phyloP scores from a whole-genome alignment of 2,797 vertebrate genomes.

The Aselliscus stoliczkanus region DNA sequence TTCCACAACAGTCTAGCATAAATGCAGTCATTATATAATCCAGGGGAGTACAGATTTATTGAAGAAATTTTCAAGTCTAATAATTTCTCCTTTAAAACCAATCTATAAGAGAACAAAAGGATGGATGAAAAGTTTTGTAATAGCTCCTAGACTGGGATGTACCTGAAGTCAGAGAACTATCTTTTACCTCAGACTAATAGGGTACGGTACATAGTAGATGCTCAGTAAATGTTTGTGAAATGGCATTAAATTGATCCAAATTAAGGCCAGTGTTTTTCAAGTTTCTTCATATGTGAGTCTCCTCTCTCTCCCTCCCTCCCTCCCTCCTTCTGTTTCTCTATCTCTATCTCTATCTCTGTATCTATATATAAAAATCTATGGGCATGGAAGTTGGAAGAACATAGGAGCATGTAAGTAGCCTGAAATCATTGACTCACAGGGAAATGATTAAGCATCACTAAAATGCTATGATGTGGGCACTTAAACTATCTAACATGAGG shows the following conservation, averaged over 20 bases:
- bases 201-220: background rate
- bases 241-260: background rate
- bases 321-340: fast-evolving
- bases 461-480: background rate
- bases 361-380: background rate
- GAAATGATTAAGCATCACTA: background rate
- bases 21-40: background rate
- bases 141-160: background rate
- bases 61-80: background rate
- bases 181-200: background rate
- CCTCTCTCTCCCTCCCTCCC: background rate
- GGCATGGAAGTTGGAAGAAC: background rate
- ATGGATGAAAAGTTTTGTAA: background rate
- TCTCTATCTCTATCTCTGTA: background rate
- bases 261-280: background rate
- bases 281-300: background rate
- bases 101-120: background rate
- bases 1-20: background rate
- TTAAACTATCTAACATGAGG: background rate
- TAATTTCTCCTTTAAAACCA: background rate
- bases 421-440: background rate
- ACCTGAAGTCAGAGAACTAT: background rate
- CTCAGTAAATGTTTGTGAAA: background rate
- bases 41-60: background rate
- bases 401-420: background rate